These are phyloP conservation scores for Capreolus pygargus DNA, from an alignment of 2,113 vertebrate genomes.

Conservation along the genomic window DNA sequence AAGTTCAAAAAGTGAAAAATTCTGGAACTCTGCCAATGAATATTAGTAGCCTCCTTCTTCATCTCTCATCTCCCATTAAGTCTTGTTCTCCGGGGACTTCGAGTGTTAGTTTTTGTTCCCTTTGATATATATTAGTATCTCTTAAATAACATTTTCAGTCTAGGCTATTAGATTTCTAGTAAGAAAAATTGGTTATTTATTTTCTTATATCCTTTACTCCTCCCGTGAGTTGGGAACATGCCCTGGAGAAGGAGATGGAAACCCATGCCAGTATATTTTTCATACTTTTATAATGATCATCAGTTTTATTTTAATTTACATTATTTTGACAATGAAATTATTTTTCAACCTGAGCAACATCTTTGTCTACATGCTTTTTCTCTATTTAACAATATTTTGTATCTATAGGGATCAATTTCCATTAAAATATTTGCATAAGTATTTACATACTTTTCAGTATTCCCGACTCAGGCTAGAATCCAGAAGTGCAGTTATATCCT, in stretches of 20 bases:
- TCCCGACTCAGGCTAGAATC: background rate
- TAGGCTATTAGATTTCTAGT: no score
- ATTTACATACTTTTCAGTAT: background rate
- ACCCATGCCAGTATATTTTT: background rate
- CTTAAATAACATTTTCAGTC: background rate
- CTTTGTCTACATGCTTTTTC: background rate
- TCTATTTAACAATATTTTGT: background rate
- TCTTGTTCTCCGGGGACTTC: background rate
- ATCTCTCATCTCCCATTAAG: background rate
- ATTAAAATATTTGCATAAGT: background rate
- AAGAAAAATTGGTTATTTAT: background rate
- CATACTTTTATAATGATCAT: background rate
- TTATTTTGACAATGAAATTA: background rate
- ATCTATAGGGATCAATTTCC: background rate
- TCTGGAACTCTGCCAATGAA: background rate
- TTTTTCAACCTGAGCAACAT: background rate
- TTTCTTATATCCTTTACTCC: background rate
- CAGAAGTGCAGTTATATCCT: no score
- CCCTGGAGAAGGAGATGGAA: no score
- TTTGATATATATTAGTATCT: background rate
- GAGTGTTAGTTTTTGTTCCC: background rate
- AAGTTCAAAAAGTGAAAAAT: background rate
- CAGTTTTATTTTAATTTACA: background rate
- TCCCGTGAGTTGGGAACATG: no score
- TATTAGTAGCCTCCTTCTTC: background rate